Evolutionary conservation across 2,113 vertebrate species (phyloP).

Genomic region (Daphoenositta chrysoptera): DNA sequence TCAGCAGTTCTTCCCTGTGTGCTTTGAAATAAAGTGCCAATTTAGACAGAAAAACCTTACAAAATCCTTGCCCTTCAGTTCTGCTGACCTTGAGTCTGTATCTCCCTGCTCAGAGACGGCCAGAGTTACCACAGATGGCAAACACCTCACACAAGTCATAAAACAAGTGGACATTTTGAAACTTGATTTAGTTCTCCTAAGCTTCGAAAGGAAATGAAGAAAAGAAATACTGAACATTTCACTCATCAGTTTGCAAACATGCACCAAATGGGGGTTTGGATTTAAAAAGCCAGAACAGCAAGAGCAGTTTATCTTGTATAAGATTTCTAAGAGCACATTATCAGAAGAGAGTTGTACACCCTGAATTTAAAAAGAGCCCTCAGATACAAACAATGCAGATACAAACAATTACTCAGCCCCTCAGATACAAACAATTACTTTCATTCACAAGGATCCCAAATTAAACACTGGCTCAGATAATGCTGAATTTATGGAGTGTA

Average conservation of each 20-base stretch:
- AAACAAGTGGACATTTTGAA: not conserved
- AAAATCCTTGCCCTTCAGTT: not conserved
- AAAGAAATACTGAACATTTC: not conserved
- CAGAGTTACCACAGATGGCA: not conserved
- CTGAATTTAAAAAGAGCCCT: not conserved
- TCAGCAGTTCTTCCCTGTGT: not conserved
- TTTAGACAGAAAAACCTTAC: not conserved
- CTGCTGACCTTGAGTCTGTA: not conserved
- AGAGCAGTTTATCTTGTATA: not conserved
- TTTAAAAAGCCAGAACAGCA: not conserved
- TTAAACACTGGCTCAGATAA: not conserved
- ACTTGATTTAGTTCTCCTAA: not conserved
- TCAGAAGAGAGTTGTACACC: not conserved
- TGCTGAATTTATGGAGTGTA: too few species aligned
- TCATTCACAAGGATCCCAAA: not conserved
- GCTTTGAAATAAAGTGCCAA: slow-evolving; percentile 4
- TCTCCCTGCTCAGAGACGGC: not conserved
- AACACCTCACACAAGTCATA: not conserved
- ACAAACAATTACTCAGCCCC: fast-evolving
- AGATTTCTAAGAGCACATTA: not conserved
- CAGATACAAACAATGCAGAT: not conserved
- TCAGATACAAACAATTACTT: not conserved
- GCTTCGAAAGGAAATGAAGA: not conserved
- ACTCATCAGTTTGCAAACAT: not conserved
- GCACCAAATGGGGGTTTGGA: not conserved